Evolutionary conservation across 2,113 vertebrate species (phyloP).

Genomic region (Gallinago undulata): DNA sequence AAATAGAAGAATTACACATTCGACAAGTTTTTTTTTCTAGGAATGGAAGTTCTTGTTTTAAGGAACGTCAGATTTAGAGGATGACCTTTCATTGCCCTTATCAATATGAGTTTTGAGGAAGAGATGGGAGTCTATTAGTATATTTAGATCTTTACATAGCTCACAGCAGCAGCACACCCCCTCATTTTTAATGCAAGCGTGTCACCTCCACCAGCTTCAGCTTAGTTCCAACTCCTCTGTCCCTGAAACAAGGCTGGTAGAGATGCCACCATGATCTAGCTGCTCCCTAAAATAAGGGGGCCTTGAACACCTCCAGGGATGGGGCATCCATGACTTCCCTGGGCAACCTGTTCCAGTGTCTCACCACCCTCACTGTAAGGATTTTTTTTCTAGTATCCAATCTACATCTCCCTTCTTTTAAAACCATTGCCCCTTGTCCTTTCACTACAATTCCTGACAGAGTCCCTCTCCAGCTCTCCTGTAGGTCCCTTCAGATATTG

Average conservation of each 20-base stretch:
- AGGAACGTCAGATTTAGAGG: not conserved
- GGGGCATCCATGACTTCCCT: no score
- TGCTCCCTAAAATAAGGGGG: not conserved
- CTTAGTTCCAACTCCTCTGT: not conserved
- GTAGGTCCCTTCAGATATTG: no score
- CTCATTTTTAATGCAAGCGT: not conserved
- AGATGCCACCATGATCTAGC: not conserved
- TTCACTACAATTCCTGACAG: no score
- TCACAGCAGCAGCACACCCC: not conserved
- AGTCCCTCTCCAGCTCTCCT: no score
- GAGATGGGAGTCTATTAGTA: not conserved
- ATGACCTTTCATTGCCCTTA: not conserved
- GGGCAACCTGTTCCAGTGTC: no score
- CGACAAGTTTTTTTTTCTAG: not conserved
- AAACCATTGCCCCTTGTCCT: no score
- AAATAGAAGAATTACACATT: not conserved
- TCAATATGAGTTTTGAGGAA: not conserved
- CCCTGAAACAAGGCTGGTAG: not conserved
- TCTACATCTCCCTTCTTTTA: no score
- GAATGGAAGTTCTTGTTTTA: not conserved
- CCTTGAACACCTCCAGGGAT: no score
- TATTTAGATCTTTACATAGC: not conserved
- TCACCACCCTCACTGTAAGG: no score
- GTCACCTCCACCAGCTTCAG: not conserved
- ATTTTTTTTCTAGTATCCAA: no score